These are phyloP conservation scores for Meandrusa payeni DNA, from an alignment of 2,888 invertebrate genomes.

Conservation along the genomic window DNA sequence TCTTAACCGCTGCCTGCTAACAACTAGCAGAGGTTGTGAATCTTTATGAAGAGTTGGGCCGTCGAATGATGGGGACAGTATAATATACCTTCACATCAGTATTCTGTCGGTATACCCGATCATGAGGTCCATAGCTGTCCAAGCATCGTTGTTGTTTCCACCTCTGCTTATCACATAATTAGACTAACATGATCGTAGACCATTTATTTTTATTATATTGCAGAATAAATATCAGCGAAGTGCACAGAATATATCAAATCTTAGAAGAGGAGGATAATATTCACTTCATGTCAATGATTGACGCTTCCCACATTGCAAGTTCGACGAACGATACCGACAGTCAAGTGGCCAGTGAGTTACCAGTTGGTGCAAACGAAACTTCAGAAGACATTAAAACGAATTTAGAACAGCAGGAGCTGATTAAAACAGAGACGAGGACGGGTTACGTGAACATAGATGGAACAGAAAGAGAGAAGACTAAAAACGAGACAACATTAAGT, in stretches of 20 bases:
- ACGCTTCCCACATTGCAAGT: constrained; percentile 45
- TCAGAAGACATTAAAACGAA: constrained; percentile 28
- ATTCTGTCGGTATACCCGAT: too few species aligned
- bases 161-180: too few species aligned
- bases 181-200: too few species aligned
- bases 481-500: constrained; percentile 53
- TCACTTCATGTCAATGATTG: constrained; percentile 65
- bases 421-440: constrained; percentile 70
- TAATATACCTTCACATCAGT: too few species aligned
- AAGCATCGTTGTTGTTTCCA: too few species aligned
- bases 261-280: constrained; percentile 74
- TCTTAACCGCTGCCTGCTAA: too few species aligned
- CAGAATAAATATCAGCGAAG: constrained; percentile 73
- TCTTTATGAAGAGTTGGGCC: too few species aligned
- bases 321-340: constrained; percentile 28
- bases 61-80: too few species aligned
- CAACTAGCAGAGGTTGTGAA: too few species aligned
- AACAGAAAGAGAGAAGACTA: constrained; percentile 60
- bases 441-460: constrained; percentile 72
- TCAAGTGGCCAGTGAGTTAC: constrained; percentile 21
- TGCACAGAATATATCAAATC: constrained; percentile 70
- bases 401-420: constrained; percentile 52
- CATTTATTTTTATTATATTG: too few species aligned
- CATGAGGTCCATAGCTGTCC: too few species aligned
- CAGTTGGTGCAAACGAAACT: constrained; percentile 24